phyloP scores from a whole-genome alignment of 2,797 vertebrate genomes.

The Mionectes olivaceus region DNA sequence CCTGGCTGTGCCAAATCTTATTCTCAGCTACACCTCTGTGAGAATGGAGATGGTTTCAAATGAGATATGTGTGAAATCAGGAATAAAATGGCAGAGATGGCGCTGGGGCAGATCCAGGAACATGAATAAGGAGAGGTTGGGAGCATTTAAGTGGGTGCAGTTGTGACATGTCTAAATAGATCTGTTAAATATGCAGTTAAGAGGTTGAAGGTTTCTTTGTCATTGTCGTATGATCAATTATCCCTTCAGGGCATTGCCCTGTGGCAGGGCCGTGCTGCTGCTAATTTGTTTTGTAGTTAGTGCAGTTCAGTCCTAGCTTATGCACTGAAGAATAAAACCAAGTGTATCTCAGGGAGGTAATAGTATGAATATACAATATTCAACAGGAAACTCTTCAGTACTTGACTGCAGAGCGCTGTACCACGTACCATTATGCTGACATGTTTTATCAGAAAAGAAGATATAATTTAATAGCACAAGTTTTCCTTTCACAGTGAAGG shows the following conservation, averaged over 20 bases:
- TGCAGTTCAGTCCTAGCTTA: neutral
- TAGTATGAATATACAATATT: neutral
- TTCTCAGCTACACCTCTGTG: neutral
- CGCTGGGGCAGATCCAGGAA: neutral
- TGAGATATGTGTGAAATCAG: neutral
- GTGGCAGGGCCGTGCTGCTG: neutral
- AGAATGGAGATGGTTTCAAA: neutral
- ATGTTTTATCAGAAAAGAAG: conserved; percentile 15
- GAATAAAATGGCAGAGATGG: neutral
- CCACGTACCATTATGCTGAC: neutral
- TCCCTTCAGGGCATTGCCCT: conserved; percentile 13
- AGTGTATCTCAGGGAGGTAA: neutral
- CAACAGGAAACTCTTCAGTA: conserved; percentile 1
- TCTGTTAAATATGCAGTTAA: neutral
- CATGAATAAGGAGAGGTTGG: neutral
- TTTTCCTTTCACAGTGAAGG: neutral
- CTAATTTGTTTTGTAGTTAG: conserved; percentile 48
- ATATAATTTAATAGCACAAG: conserved; percentile 14
- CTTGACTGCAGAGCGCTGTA: neutral
- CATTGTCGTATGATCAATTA: conserved; percentile 14
- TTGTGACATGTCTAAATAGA: neutral
- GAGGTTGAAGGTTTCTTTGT: conserved; percentile 32
- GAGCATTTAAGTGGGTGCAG: neutral
- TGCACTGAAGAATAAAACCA: neutral
- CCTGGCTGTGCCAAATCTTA: neutral